phyloP scores from a whole-genome alignment of 2,888 invertebrate species.

The Epinotia ramella region DNA sequence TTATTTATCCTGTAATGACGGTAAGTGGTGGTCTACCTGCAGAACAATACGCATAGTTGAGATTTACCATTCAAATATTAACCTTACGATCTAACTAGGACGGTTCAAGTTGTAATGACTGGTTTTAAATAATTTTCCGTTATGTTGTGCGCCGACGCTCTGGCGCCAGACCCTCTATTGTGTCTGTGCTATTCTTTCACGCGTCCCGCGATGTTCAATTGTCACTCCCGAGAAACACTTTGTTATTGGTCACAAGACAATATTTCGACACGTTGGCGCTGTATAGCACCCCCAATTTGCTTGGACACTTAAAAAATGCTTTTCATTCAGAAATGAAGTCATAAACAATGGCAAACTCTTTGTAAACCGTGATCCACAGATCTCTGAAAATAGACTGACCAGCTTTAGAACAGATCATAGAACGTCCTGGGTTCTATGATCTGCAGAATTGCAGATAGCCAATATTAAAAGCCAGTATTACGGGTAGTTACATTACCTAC shows the following conservation, averaged over 20 bases:
- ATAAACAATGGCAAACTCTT: slow-evolving; percentile 3
- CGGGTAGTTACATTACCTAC: no score
- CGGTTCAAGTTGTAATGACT: background rate
- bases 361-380: background rate
- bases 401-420: no score
- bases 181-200: slow-evolving; percentile 57
- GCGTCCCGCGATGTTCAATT: slow-evolving; percentile 56
- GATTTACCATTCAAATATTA: background rate
- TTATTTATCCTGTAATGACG: slow-evolving; percentile 61
- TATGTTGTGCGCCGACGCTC: slow-evolving; percentile 67
- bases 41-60: slow-evolving; percentile 53
- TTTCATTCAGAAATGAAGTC: slow-evolving; percentile 31
- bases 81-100: background rate
- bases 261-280: slow-evolving; percentile 60
- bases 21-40: slow-evolving; percentile 65
- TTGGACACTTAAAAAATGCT: slow-evolving; percentile 18
- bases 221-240: slow-evolving; percentile 56
- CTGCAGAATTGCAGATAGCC: no score
- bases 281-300: slow-evolving; percentile 47
- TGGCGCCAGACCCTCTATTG: slow-evolving; percentile 74
- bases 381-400: no score
- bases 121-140: slow-evolving; percentile 57
- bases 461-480: no score
- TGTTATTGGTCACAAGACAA: slow-evolving; percentile 51
- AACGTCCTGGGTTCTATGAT: no score